phyloP scores from a whole-genome alignment of 2,888 invertebrate genomes.

The Heteromurus nitidus region DNA sequence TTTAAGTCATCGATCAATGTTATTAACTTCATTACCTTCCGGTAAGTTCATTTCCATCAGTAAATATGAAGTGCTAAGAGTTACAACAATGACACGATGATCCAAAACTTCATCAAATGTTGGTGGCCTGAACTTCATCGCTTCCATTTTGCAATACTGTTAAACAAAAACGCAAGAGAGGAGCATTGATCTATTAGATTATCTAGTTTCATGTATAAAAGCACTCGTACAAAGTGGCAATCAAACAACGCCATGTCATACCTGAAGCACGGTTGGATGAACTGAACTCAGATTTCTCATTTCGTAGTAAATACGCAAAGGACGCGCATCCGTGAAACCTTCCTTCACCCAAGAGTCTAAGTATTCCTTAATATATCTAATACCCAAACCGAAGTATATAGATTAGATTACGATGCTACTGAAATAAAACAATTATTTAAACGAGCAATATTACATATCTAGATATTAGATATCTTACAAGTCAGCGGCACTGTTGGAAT shows the following conservation, averaged over 20 bases:
- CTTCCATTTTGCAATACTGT: constrained; percentile 84
- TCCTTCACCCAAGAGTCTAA: constrained; percentile 84
- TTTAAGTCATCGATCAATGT: too few relatives aligned
- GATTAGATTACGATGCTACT: too few relatives aligned
- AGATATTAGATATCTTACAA: constrained; percentile 60
- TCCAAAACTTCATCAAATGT: constrained; percentile 83
- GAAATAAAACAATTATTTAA: too few relatives aligned
- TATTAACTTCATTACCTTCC: constrained; percentile 77
- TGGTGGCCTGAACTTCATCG: constrained; percentile 81
- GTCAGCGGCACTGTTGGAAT: constrained; percentile 82
- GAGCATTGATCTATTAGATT: constrained; percentile 16
- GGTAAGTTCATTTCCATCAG: constrained; percentile 82
- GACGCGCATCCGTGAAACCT: constrained; percentile 82
- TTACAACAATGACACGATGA: constrained; percentile 86
- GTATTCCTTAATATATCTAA: constrained; percentile 85
- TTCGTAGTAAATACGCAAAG: constrained; percentile 87
- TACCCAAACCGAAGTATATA: too few relatives aligned
- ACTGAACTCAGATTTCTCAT: constrained; percentile 88
- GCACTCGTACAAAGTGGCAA: neutral
- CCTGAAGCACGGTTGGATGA: constrained; percentile 82
- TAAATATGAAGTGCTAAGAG: constrained; percentile 86
- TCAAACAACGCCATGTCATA: constrained; percentile 73
- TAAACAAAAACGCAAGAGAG: constrained; percentile 72
- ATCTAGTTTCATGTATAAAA: constrained; percentile 4
- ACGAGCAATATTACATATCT: neutral